Percentiles rank a stretch among this genome's conserved stretches.
These are phyloP conservation scores for Nothoprocta perdicaria DNA, from an alignment of 2,113 vertebrate genomes.

Conservation along the genomic window DNA sequence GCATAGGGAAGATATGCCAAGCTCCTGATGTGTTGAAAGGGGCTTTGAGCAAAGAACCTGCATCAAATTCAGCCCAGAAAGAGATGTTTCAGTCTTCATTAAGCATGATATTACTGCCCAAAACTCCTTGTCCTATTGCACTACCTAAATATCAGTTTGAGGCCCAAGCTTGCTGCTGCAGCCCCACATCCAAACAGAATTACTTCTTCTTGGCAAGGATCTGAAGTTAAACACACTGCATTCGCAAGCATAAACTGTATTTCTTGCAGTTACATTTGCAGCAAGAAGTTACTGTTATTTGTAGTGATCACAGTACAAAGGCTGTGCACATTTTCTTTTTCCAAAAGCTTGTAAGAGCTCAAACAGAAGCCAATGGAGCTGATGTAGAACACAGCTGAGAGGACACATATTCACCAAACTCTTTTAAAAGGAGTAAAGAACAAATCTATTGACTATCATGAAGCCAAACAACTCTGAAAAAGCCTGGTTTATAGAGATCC, in stretches of 20 bases:
- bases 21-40: not conserved
- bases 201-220: not conserved
- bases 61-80: not conserved
- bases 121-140: not conserved
- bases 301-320: not conserved
- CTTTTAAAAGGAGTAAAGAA: not conserved
- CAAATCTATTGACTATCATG: not conserved
- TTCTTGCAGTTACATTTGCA: not conserved
- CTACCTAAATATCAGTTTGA: not conserved
- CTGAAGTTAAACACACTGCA: not conserved
- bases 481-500: not conserved
- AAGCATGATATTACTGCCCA: not conserved
- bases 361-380: not conserved
- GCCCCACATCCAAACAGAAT: not conserved
- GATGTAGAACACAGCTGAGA: not conserved
- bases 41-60: not conserved
- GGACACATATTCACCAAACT: not conserved
- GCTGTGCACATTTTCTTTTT: not conserved
- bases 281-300: not conserved
- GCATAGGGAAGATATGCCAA: accelerated
- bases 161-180: not conserved
- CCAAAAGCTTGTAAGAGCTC: not conserved
- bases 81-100: not conserved
- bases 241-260: not conserved
- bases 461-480: not conserved